These are phyloP conservation scores for Sesia bembeciformis DNA, from an alignment of 2,888 invertebrate genomes.

Conservation along the genomic window DNA sequence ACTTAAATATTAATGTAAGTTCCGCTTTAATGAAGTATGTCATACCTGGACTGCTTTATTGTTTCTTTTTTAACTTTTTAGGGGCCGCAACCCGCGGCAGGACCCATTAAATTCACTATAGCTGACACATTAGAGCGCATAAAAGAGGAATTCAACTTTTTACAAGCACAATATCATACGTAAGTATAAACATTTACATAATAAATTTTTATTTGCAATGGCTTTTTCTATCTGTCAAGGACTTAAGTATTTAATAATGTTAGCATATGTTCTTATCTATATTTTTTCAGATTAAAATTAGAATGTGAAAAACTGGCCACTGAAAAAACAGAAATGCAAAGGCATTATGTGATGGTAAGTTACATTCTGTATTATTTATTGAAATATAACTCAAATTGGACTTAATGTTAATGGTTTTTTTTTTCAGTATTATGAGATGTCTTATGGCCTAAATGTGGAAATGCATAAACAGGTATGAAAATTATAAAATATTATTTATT, in stretches of 20 bases:
- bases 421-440: conserved; percentile 96
- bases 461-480: conserved; percentile 91
- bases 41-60: conserved; percentile 17
- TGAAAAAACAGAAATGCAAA: conserved; percentile 99
- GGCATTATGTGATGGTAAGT: conserved; percentile 97
- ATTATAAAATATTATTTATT: not conserved
- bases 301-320: conserved; percentile 98
- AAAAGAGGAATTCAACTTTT: conserved; percentile 96
- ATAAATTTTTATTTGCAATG: not conserved
- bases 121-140: conserved; percentile 95
- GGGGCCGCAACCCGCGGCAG: conserved; percentile 90
- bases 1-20: conserved; percentile 10
- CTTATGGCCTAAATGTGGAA: conserved; percentile 95
- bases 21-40: conserved; percentile 7
- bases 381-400: not conserved
- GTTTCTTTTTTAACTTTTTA: conserved; percentile 52
- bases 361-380: not conserved
- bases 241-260: not conserved
- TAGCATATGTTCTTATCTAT: conserved; percentile 1
- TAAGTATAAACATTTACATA: conserved; percentile 68
- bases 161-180: conserved; percentile 96
- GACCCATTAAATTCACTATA: conserved; percentile 94
- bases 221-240: not conserved
- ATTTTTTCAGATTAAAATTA: conserved; percentile 86
- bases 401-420: conserved; percentile 27